Evolutionary conservation across 2,888 invertebrate species (phyloP).

Genomic region (Volucella inflata): DNA sequence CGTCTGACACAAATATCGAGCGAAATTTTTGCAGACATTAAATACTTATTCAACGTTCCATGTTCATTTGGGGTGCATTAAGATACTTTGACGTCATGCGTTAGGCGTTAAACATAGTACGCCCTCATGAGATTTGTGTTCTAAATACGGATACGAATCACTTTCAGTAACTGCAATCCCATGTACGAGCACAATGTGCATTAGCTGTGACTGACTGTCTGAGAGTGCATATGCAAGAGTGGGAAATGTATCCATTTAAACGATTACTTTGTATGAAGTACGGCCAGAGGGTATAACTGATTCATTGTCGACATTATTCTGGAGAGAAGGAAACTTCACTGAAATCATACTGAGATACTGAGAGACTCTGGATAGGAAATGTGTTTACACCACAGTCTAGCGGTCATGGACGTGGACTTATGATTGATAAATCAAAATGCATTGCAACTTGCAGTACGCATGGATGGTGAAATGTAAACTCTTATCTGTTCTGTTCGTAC

Average conservation of each 20-base stretch:
- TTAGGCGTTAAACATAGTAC: constrained; percentile 43
- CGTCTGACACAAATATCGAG: constrained; percentile 23
- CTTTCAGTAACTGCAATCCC: not conserved
- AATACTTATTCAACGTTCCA: constrained; percentile 5
- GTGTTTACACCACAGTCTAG: constrained; percentile 20
- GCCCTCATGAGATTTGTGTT: constrained; percentile 57
- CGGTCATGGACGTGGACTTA: constrained; percentile 43
- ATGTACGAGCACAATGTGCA: constrained; percentile 37
- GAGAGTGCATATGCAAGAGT: not conserved
- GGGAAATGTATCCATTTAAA: not conserved
- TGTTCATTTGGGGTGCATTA: constrained; percentile 24
- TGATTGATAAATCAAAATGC: constrained; percentile 1
- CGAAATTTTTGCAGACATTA: constrained; percentile 31
- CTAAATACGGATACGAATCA: not conserved
- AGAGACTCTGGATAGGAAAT: constrained; percentile 8
- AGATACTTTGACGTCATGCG: constrained; percentile 68
- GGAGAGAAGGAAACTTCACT: not conserved
- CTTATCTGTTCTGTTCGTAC: constrained; percentile 34
- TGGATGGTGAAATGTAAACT: not conserved
- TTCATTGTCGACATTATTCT: constrained; percentile 5
- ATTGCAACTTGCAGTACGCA: constrained; percentile 8
- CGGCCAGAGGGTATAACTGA: not conserved
- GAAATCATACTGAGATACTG: constrained; percentile 1
- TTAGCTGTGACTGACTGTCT: constrained; percentile 18
- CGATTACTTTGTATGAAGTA: too few relatives aligned